These are phyloP conservation scores for Pollenia angustigena DNA, from an alignment of 2,888 invertebrate genomes.

Conservation along the genomic window DNA sequence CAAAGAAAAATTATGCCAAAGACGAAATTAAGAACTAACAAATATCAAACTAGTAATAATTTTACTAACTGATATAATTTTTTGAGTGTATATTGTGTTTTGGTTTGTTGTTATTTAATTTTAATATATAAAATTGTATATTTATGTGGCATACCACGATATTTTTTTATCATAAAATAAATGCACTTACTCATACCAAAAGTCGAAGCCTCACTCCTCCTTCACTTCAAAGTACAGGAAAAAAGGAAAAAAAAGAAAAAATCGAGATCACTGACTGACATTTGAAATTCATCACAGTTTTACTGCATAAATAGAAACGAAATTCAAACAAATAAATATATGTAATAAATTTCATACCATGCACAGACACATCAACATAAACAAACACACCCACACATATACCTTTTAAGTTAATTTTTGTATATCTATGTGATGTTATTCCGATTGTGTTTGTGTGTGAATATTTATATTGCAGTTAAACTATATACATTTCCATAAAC, in stretches of 20 bases:
- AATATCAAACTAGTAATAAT: background rate
- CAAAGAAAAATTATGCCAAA: background rate
- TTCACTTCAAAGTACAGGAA: background rate
- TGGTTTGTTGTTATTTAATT: slow-evolving; percentile 33
- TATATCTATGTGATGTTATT: background rate
- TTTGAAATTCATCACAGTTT: slow-evolving; percentile 65
- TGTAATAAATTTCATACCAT: slow-evolving; percentile 59
- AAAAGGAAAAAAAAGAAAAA: background rate
- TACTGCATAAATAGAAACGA: slow-evolving; percentile 57
- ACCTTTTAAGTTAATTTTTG: slow-evolving; percentile 27
- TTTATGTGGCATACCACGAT: slow-evolving; percentile 50
- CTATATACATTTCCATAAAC: background rate
- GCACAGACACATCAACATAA: background rate
- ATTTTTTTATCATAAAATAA: slow-evolving; percentile 47
- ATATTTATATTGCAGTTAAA: slow-evolving; percentile 12
- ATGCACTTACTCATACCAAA: slow-evolving; percentile 38
- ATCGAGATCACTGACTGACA: slow-evolving; percentile 47
- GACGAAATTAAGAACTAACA: background rate
- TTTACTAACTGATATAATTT: slow-evolving; percentile 7
- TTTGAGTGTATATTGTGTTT: background rate
- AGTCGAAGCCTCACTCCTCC: background rate
- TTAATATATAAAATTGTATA: slow-evolving; percentile 38
- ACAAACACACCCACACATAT: slow-evolving; percentile 1
- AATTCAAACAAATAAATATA: slow-evolving; percentile 62
- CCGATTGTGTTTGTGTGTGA: background rate